These are phyloP conservation scores for Drosophila borborema DNA, from an alignment of 2,888 invertebrate species.

Conservation along the genomic window DNA sequence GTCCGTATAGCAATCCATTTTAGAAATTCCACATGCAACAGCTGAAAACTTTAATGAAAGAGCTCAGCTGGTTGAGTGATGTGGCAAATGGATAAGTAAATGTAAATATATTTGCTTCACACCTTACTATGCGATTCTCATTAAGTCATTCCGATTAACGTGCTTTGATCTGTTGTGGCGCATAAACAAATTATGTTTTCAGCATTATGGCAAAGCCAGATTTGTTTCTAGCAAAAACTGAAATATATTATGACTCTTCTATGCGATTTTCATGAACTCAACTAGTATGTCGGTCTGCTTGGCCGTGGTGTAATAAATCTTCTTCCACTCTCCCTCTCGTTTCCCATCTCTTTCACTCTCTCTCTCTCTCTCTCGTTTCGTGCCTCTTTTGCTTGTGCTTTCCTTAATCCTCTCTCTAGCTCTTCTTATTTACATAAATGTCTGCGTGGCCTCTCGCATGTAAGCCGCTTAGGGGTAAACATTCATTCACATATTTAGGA, in stretches of 20 bases:
- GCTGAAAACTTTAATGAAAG: background rate
- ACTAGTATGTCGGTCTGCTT: background rate
- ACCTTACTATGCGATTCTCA: background rate
- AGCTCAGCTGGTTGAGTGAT: background rate
- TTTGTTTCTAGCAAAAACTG: background rate
- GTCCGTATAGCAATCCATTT: background rate
- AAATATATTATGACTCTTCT: background rate
- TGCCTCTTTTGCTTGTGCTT: background rate
- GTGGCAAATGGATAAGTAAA: background rate
- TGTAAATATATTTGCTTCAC: too few relatives aligned
- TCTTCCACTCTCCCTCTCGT: background rate
- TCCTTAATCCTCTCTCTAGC: background rate
- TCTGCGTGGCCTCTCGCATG: background rate
- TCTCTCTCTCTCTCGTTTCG: background rate
- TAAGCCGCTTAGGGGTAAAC: slow-evolving; percentile 7
- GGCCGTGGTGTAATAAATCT: slow-evolving; percentile 3
- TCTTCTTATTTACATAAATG: slow-evolving; percentile 3
- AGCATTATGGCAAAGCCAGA: too few relatives aligned
- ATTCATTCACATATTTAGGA: background rate
- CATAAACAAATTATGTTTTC: background rate
- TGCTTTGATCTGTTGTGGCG: background rate
- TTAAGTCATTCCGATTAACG: background rate
- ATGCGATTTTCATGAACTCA: slow-evolving; percentile 1
- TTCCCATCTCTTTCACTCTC: background rate
- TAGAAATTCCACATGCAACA: background rate